phyloP scores from a whole-genome alignment of 1,140 invertebrate species.

The Brachionus angularis region DNA sequence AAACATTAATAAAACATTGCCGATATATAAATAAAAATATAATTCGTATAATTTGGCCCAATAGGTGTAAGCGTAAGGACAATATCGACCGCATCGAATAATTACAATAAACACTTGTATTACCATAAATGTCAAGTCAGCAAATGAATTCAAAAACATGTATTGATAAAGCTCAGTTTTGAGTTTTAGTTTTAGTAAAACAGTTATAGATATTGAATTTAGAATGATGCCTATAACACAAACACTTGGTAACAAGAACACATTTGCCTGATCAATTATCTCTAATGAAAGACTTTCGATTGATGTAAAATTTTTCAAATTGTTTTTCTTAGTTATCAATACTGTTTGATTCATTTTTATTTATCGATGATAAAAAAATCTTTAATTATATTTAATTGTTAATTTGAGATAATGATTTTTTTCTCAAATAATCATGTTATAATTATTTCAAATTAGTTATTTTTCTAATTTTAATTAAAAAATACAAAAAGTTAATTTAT shows the following conservation, averaged over 20 bases:
- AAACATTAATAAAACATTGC: slow-evolving; percentile 30
- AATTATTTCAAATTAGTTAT: too few relatives aligned
- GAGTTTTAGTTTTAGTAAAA: not conserved
- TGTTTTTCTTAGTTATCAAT: not conserved
- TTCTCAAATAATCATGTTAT: too few relatives aligned
- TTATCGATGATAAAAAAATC: too few relatives aligned
- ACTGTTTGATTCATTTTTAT: not conserved
- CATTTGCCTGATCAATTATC: slow-evolving; percentile 14
- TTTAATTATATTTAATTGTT: too few relatives aligned
- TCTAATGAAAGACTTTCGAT: not conserved
- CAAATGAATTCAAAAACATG: slow-evolving; percentile 8
- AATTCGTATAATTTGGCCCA: slow-evolving; percentile 26
- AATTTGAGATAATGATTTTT: too few relatives aligned
- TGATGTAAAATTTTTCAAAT: not conserved
- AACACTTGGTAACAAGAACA: slow-evolving; percentile 11
- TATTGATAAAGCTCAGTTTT: slow-evolving; percentile 6
- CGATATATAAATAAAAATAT: slow-evolving; percentile 33
- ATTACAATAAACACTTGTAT: not conserved
- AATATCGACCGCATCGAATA: slow-evolving; percentile 26
- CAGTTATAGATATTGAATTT: slow-evolving; percentile 1
- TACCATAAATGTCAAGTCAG: slow-evolving; percentile 9
- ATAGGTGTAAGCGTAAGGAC: slow-evolving; percentile 2
- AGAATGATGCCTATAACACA: slow-evolving; percentile 20
- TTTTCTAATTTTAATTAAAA: too few relatives aligned
- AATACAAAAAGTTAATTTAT: too few relatives aligned